Conservation (phyloP, 2,888 invertebrate species). For the Agrochola litura region DNA sequence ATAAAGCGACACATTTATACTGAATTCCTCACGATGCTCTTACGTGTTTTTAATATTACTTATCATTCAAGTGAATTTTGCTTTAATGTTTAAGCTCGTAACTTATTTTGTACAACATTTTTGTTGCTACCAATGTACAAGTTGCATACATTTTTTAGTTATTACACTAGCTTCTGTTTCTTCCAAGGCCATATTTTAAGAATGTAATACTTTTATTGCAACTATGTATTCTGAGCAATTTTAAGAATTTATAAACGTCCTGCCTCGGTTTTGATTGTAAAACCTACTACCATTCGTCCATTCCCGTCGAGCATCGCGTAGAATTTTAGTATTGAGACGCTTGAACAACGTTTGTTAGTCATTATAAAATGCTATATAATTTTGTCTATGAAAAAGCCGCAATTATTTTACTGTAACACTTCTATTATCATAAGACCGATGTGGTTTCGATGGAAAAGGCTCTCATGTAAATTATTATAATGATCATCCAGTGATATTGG, state of each 20-base stretch:
- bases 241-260: conserved; percentile 18
- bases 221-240: conserved; percentile 35
- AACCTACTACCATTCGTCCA: conserved; percentile 34
- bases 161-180: conserved; percentile 38
- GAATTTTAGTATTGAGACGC: conserved; percentile 69
- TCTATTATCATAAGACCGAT: conserved; percentile 66
- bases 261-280: conserved; percentile 28
- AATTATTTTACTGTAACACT: conserved; percentile 58
- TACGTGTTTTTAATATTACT: conserved; percentile 55
- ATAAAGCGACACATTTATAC: conserved; percentile 64
- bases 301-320: conserved; percentile 69
- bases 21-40: conserved; percentile 73
- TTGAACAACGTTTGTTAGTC: conserved; percentile 67
- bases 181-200: conserved; percentile 43
- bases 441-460: conserved; percentile 77
- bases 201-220: conserved; percentile 38
- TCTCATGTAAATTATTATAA: conserved; percentile 80
- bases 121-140: conserved; percentile 35
- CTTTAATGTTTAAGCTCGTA: conserved; percentile 62
- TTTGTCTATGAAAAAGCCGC: conserved; percentile 60
- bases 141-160: conserved; percentile 29
- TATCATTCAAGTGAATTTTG: conserved; percentile 60
- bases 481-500: conserved; percentile 74
- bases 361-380: conserved; percentile 52
- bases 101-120: conserved; percentile 39